Base-by-base conservation (phyloP, 2,797 vertebrate species). In the Oreochromis grahami region DNA sequence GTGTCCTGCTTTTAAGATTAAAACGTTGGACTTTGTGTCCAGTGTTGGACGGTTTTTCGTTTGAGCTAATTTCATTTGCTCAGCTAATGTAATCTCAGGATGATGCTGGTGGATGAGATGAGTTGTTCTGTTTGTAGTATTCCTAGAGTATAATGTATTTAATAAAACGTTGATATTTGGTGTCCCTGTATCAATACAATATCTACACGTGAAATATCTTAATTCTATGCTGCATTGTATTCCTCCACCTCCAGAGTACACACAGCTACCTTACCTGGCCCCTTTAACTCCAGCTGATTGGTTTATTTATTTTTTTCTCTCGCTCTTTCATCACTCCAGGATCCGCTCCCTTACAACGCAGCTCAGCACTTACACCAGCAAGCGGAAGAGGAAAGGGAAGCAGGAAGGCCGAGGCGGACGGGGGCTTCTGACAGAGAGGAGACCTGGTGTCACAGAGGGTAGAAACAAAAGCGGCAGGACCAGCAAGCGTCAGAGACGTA, bases 401-500 rank as follows among this genome's bases (percentile, higher is more conserved):
- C 94, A 89, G 92, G 92, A 90, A 85, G 93, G 88, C 2, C 85
- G 36, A 78, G 80, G 60, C 55, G 82, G 94, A 77, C 96, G 93
- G 81, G 94, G 96, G 45, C 93, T 84, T 15, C 78, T 72, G 65
- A 87, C 74, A 29, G 89, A 92, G 70, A 96, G 89, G 13, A 94
- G 48, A 76, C 80, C 92, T 3, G 92, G 88, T 52, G 92, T 87
- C 52, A n/a, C 84, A 1, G 91, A 89, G 80, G 94, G 93, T 88
- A 98, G 97, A 95, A 84, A 24, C 87, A 93, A 88, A 29, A 74
- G 84, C 0, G 95, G 97, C 2, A 96, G 91, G 74, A 98, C 97
- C 65, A 97, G 95, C 83, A 98, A 98, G 93, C 93, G 90, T 24
- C 97, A 98, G 92, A 95, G 98, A 34, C 97, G 98, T 17, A 93